A percentile compares a stretch with the other conserved stretches of the same genome.
phyloP scores from a whole-genome alignment of 2,113 vertebrate genomes.

The Isichthys henryi region DNA sequence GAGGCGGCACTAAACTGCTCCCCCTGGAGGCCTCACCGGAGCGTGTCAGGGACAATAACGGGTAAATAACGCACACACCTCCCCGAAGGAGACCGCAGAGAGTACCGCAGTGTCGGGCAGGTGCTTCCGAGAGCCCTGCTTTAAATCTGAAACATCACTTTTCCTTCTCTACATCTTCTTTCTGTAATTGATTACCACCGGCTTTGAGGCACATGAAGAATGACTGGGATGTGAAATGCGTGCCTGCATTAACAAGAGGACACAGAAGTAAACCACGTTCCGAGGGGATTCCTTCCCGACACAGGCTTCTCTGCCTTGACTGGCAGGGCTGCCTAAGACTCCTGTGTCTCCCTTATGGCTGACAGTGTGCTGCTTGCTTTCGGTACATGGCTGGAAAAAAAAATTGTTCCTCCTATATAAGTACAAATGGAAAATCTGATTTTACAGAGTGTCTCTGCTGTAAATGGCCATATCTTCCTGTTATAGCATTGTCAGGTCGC shows the following conservation, averaged over 20 bases:
- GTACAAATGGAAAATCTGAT: not conserved
- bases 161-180: not conserved
- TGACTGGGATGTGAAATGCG: not conserved
- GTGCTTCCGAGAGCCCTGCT: not conserved
- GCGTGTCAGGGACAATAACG: not conserved
- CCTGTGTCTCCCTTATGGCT: not conserved
- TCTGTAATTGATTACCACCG: not conserved
- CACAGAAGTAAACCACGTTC: not conserved
- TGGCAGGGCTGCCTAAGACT: not conserved
- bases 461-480: not conserved
- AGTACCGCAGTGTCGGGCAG: not conserved
- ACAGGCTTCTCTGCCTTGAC: not conserved
- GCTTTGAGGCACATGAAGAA: slow-evolving; percentile 5
- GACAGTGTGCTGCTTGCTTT: not conserved
- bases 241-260: not conserved
- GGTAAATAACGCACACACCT: not conserved
- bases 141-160: not conserved
- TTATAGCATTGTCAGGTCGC: not conserved
- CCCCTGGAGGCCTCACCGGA: not conserved
- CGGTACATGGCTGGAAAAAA: not conserved
- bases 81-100: not conserved
- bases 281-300: not conserved
- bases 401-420: not conserved
- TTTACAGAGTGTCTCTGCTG: not conserved
- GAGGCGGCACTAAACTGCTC: not conserved